Evolutionary conservation across 2,797 vertebrate genomes (phyloP).

Genomic region (Phoxinus dragarum): DNA sequence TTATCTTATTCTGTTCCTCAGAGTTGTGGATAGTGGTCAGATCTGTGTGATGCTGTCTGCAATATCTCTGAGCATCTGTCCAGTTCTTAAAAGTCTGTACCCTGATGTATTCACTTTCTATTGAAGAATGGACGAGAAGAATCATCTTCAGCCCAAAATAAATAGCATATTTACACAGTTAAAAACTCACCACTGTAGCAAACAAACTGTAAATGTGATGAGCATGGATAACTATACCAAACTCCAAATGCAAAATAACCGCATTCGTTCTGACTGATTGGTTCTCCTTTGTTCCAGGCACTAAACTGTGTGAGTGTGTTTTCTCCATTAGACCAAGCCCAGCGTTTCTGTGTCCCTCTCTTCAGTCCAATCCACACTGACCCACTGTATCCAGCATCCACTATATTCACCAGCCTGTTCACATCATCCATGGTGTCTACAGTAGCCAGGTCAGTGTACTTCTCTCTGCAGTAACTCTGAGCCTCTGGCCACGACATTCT

Average conservation of each 20-base stretch:
- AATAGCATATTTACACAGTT: not conserved
- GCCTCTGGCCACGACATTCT: conserved; percentile 4
- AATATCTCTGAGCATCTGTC: conserved; percentile 46
- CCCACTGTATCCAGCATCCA: accelerated
- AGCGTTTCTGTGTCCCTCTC: accelerated
- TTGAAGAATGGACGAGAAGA: not conserved
- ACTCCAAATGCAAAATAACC: not conserved
- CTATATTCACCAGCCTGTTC: not conserved
- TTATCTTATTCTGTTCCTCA: too few relatives aligned
- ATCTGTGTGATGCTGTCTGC: conserved; percentile 34
- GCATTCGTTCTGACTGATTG: not conserved
- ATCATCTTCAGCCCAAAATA: not conserved
- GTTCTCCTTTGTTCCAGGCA: not conserved
- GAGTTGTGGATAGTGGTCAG: conserved; percentile 24
- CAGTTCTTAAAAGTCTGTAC: not conserved
- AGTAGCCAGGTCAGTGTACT: conserved; percentile 50
- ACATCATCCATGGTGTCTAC: conserved; percentile 24
- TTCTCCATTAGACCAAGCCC: conserved; percentile 56
- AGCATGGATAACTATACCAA: conserved; percentile 20
- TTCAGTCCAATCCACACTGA: conserved; percentile 62
- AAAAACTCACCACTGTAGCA: conserved; percentile 47
- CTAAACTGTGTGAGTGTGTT: not conserved
- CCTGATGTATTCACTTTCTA: conserved; percentile 10
- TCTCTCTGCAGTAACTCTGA: not conserved
- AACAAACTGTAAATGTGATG: not conserved